Evolutionary conservation across 1,140 invertebrate species (phyloP), one percentile per base, ranked within the genome.

Genomic region (Brachionus paranguensis): DNA sequence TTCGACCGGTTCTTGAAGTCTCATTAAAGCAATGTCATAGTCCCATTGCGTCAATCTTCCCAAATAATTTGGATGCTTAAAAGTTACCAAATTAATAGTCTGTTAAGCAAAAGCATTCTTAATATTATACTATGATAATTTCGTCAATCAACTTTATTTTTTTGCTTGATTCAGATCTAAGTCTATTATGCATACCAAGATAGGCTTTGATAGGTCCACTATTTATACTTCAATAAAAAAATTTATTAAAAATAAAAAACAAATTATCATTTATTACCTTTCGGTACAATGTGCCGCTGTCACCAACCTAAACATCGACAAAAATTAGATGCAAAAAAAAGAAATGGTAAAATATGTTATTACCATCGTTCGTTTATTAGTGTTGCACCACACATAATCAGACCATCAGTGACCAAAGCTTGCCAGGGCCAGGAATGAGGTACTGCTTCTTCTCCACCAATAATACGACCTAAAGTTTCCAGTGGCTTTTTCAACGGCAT

Each of bases 1-100:
- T 29, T 27, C 20, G 20, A 85, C 78, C 6, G 85, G 84, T 24
- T 65, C 43, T 41, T 84, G 64, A 43, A 85, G 79, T 33, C 84
- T 85, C 60, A 85, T 83, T 83, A 85, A 64, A 17, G 85, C 85
- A 60, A 85, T 85, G 41, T 85, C 85, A 85, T 95, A 95, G 87
- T 96, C 93, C 43, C 78, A 81, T 60, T 81, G 78, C 0, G 78
- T 81, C 20, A 81, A 68, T 81, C 78, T 37, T 41, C 78, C 78
- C 53, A 81, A 64, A 64, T 81, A 81, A 81, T 81, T 81, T 47
- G 78, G 78, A 81, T 81, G 78, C 78, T 76, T 33, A 45, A 74
- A 74, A 24, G 4, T 41, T 37, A 37, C 1, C 4, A 37, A 37
- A 37, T 37, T 37, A 6, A 37, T 2, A 37, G 33, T 5, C 33